phyloP scores from a whole-genome alignment of 2,888 invertebrate genomes.

The Sthenelais limicola region DNA sequence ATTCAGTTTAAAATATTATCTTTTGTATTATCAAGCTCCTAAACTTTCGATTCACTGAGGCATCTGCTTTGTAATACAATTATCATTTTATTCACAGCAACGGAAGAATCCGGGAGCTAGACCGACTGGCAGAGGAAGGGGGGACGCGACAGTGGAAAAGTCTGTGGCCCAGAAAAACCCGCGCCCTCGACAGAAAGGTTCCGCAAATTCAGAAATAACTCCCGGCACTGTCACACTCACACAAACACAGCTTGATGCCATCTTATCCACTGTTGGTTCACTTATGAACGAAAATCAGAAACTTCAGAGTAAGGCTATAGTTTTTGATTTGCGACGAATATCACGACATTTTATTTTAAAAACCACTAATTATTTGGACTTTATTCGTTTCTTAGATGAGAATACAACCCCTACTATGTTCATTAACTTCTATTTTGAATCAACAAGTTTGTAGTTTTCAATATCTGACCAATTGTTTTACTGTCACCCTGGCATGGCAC shows the following conservation, averaged over 20 bases:
- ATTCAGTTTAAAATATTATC: too few relatives aligned
- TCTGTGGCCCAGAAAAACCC: not conserved
- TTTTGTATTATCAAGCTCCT: too few relatives aligned
- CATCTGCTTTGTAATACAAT: too few relatives aligned
- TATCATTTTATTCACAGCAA: too few relatives aligned
- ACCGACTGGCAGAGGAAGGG: too few relatives aligned
- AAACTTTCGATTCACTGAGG: too few relatives aligned
- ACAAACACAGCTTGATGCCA: constrained; percentile 35
- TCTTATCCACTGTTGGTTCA: constrained; percentile 37
- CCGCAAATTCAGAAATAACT: not conserved
- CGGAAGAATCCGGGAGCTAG: too few relatives aligned
- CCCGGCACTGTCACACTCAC: constrained; percentile 37
- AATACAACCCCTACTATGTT: not conserved
- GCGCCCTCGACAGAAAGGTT: not conserved
- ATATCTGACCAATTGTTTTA: too few relatives aligned
- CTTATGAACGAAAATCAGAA: constrained; percentile 37
- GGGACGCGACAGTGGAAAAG: not conserved
- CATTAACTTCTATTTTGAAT: not conserved
- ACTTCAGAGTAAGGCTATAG: not conserved
- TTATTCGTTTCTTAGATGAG: not conserved
- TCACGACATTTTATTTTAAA: not conserved
- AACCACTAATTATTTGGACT: not conserved
- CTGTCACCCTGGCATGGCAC: too few relatives aligned
- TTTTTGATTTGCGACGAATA: not conserved
- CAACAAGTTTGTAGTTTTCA: too few relatives aligned